Conservation (phyloP, 37 sponge, comb jelly and placozoan species). For the Aplysina aerophoba region DNA sequence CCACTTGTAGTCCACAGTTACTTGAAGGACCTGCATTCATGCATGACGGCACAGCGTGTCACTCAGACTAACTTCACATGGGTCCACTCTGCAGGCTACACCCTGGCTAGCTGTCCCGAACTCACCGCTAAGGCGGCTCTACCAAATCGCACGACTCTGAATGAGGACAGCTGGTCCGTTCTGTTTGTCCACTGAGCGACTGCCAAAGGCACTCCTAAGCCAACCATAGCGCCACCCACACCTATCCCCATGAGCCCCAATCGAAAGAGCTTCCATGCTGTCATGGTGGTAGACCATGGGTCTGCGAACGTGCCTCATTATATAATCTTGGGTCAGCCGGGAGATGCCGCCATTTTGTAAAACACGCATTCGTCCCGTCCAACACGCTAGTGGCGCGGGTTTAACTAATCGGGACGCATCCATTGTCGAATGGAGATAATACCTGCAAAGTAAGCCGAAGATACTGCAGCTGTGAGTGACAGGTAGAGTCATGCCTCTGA, state of each 20-base stretch:
- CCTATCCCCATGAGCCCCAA: not conserved
- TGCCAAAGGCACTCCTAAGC: not conserved
- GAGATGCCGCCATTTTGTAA: too few relatives aligned
- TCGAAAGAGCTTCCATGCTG: not conserved
- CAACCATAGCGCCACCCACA: slow-evolving; percentile 14
- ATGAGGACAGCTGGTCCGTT: slow-evolving; percentile 48
- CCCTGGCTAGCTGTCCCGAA: too few relatives aligned
- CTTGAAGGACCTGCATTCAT: slow-evolving; percentile 40
- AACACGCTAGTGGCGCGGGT: too few relatives aligned
- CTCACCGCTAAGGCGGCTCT: slow-evolving; percentile 80
- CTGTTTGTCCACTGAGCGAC: not conserved
- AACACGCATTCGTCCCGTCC: too few relatives aligned
- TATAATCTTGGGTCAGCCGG: too few relatives aligned
- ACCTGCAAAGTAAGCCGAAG: too few relatives aligned
- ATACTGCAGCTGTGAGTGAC: not conserved
- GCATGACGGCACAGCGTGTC: too few relatives aligned
- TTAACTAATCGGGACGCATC: too few relatives aligned
- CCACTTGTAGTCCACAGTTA: slow-evolving; percentile 70
- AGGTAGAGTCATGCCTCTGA: slow-evolving; percentile 59
- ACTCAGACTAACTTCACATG: too few relatives aligned
- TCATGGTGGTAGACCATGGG: not conserved
- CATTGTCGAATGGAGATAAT: too few relatives aligned
- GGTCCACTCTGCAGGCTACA: too few relatives aligned
- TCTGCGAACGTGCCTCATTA: too few relatives aligned
- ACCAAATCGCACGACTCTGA: slow-evolving; percentile 73